A percentile compares a stretch with the other conserved stretches of the same genome.
phyloP scores from a whole-genome alignment of 1,140 invertebrate genomes.

The Drosophila sulfurigaster region DNA sequence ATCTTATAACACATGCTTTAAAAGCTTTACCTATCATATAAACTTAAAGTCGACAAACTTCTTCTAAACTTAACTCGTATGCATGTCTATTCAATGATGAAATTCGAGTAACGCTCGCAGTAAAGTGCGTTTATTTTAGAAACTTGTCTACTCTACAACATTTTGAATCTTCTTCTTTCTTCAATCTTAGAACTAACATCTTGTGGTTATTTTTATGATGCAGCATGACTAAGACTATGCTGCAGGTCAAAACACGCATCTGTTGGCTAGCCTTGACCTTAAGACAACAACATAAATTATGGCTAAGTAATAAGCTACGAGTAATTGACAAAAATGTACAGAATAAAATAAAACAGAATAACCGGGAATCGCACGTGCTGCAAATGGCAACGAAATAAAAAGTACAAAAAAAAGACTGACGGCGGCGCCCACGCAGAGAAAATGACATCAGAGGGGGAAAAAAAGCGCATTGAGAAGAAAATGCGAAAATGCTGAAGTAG shows the following conservation, averaged over 20 bases:
- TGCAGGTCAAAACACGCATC: conserved; percentile 19
- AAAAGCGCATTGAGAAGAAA: conserved; percentile 9
- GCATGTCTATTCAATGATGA: no score
- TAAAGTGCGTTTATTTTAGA: no score
- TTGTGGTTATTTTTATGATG: background rate
- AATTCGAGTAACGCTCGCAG: no score
- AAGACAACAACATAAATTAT: conserved; percentile 11
- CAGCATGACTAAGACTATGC: conserved; percentile 25
- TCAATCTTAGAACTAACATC: background rate
- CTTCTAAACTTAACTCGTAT: no score
- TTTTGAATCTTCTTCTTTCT: background rate
- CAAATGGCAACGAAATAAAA: conserved; percentile 11
- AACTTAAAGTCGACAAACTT: no score
- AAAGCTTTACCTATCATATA: no score
- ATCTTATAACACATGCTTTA: no score
- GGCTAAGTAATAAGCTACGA: conserved; percentile 1
- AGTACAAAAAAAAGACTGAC: background rate
- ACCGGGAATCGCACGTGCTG: conserved; percentile 47
- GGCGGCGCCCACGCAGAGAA: conserved; percentile 21
- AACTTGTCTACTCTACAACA: background rate
- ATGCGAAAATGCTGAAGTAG: conserved; percentile 44
- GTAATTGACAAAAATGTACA: conserved; percentile 17
- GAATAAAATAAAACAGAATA: background rate
- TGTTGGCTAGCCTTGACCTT: conserved; percentile 41
- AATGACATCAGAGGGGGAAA: conserved; percentile 4